A percentile compares a stretch with the other conserved stretches of the same genome.
Conservation (phyloP, 1,140 invertebrate genomes). For the Cecropterus lyciades region DNA sequence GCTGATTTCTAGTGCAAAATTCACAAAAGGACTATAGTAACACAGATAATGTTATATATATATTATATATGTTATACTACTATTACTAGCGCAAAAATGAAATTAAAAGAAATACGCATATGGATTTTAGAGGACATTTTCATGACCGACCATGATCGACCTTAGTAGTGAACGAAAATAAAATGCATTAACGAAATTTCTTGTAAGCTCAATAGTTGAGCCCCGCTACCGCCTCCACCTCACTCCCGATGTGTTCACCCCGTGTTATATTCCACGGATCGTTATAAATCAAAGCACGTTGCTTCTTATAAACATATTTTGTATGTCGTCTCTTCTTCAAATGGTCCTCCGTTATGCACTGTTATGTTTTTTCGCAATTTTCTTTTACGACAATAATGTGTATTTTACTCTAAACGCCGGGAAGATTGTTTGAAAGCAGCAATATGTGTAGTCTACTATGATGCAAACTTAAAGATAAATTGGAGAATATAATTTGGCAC, state of each 20-base stretch:
- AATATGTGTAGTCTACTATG: neutral
- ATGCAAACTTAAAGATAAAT: neutral
- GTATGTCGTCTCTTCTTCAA: slow-evolving; percentile 71
- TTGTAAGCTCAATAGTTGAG: no score
- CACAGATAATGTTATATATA: no score
- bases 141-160: no score
- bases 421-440: slow-evolving; percentile 29
- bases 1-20: no score
- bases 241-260: slow-evolving; percentile 21
- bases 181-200: no score
- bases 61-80: no score
- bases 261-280: slow-evolving; percentile 55
- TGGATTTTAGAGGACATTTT: no score
- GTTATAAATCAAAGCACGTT: slow-evolving; percentile 80
- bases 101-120: no score
- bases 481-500: no score
- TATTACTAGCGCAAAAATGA: no score
- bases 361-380: slow-evolving; percentile 39
- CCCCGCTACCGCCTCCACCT: slow-evolving; percentile 18
- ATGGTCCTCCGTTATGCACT: slow-evolving; percentile 56
- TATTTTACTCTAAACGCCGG: slow-evolving; percentile 19
- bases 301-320: slow-evolving; percentile 81
- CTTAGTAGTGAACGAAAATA: no score
- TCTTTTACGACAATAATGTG: slow-evolving; percentile 28
- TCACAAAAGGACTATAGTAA: no score